A percentile compares a stretch with the other conserved stretches of the same genome.
Conservation (phyloP, 2,888 invertebrate genomes). For the Dysmachus trigonus region DNA sequence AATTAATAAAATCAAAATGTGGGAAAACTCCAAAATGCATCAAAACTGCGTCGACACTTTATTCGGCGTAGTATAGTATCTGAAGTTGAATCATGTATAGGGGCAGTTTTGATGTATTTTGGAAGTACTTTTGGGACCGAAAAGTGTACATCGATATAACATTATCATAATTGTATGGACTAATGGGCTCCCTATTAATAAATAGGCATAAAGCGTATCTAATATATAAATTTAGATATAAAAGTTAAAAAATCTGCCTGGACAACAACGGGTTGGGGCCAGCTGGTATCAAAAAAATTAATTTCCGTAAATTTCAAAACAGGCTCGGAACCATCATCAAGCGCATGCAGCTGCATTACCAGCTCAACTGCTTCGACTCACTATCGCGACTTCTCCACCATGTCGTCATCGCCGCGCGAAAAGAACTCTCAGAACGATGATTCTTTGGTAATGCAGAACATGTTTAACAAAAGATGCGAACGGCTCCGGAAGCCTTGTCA, state of each 20-base stretch:
- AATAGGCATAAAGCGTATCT: background rate
- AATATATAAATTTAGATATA: background rate
- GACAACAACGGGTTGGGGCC: no score
- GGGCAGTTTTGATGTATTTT: no score
- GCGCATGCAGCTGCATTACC: background rate
- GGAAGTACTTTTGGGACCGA: no score
- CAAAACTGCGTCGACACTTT: no score
- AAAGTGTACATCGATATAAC: no score
- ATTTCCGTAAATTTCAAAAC: background rate
- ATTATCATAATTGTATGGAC: no score
- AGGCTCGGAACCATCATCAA: constrained; percentile 11
- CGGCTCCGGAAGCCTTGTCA: constrained; percentile 58
- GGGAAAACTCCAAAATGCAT: no score
- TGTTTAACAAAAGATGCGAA: constrained; percentile 49
- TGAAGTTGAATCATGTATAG: no score
- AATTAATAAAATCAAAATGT: no score
- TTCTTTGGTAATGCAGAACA: constrained; percentile 47
- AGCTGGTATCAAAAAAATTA: background rate
- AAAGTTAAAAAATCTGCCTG: background rate
- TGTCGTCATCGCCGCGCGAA: background rate
- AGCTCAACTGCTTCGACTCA: constrained; percentile 1
- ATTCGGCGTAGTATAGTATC: no score
- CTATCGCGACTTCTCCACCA: constrained; percentile 17
- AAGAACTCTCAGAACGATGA: constrained; percentile 35
- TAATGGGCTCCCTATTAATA: no score